These are phyloP conservation scores for Hydrozoanthus gracilis DNA, from an alignment of 92 coral and sea anemone genomes.

Conservation along the genomic window DNA sequence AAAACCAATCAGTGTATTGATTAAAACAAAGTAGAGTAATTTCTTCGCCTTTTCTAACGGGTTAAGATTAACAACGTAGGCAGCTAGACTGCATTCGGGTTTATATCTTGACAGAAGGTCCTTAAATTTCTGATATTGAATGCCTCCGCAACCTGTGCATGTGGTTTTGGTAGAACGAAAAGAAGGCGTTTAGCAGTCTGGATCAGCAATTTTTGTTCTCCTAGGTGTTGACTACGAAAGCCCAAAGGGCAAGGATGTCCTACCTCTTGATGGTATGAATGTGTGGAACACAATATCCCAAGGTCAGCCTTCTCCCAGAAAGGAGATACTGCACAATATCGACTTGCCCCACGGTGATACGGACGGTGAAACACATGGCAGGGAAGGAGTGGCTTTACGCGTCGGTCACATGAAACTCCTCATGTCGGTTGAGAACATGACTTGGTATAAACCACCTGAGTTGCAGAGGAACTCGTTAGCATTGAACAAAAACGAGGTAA, in stretches of 20 bases:
- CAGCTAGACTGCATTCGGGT: no score
- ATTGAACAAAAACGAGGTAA: slow-evolving; percentile 12
- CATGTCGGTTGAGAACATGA: slow-evolving; percentile 61
- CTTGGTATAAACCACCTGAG: slow-evolving; percentile 82
- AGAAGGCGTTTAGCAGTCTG: not conserved
- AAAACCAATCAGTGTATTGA: no score
- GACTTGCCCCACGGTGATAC: slow-evolving; percentile 47
- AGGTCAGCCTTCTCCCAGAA: slow-evolving; percentile 78
- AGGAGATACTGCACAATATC: slow-evolving; percentile 83
- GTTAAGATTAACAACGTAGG: not conserved
- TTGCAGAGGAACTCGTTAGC: slow-evolving; percentile 31
- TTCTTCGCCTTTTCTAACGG: no score
- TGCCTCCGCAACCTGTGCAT: not conserved
- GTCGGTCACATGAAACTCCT: slow-evolving; percentile 74
- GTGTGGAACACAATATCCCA: slow-evolving; percentile 78
- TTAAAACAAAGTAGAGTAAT: no score
- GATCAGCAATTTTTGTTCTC: not conserved
- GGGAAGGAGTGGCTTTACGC: slow-evolving; percentile 72
- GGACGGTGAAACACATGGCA: not conserved
- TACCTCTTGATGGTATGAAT: slow-evolving; percentile 69
- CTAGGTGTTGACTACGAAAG: not conserved
- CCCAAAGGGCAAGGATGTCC: not conserved
- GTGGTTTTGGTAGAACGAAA: not conserved
- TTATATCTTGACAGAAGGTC: no score
- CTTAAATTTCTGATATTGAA: no score